Evolutionary conservation across 2,888 invertebrate species (phyloP), one percentile per base, ranked within the genome.

Genomic region (Rotaria macrura): DNA sequence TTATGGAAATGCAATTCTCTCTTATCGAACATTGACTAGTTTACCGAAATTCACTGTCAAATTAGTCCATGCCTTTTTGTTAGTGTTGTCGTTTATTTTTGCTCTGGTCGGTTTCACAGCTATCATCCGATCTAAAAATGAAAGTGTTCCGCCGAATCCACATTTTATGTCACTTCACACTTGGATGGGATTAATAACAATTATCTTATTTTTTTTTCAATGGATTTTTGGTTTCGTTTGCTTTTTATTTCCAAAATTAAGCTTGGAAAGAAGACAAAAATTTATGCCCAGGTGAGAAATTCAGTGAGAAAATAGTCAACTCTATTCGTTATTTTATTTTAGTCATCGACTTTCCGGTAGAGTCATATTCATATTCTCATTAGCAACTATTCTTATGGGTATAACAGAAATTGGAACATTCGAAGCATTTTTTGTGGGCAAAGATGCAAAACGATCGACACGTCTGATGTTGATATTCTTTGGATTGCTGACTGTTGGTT

Each of bases 101-200:
- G 92, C 94, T 23, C 92, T 94, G 25, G 93, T 95, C 86, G 94
- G 93, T 34, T 91, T 94, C 86, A 93, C 94, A 89, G 94, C 95
- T 9, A 95, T 93, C 7, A 95, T 95, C 89, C 94, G 95, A 90
- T 94, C 93, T 85, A 95, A 96, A 90, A 94, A 92, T 87, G 88
- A 90, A 84, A 85, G 85, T 10, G 85, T 88, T 86, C 47, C 47
- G 14, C 47, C 47, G 14, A 88, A 88, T 14, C 90, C 91, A 9
- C 93, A 93, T 10, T 93, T 92, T 84, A 91, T 91, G 88, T 89
- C 89, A 20, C 90, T 95, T 84, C 95, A 95, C 90, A 94, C 94
- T 87, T 95, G 95, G 95, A 89, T 95, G 85, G 95, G 95, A 14
- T 89, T 95, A 29, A 91, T 92, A 25, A 93, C 94, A 25, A 93